Percentiles rank a stretch among this genome's conserved stretches.
These are phyloP conservation scores for Aplysina aerophoba DNA, from an alignment of 37 sponge, comb jelly and placozoan genomes.

Conservation along the genomic window DNA sequence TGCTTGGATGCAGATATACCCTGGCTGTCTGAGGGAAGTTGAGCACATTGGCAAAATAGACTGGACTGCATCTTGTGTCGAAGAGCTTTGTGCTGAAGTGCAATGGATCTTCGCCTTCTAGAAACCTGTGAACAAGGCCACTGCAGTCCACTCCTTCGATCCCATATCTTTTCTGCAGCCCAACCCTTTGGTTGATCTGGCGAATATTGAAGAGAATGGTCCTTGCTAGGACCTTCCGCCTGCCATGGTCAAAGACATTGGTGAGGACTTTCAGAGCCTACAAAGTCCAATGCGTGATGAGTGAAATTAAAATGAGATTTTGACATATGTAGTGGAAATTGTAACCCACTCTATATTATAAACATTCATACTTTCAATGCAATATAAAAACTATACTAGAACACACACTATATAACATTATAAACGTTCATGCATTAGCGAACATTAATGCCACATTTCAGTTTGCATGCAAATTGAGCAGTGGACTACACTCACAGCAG, in stretches of 20 bases:
- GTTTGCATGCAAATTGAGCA: no score
- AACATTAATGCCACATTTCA: not conserved
- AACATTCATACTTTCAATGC: no score
- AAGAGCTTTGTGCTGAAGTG: not conserved
- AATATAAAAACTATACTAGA: no score
- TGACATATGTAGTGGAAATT: no score
- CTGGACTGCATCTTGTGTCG: not conserved
- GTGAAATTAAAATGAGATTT: no score
- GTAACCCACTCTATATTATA: no score
- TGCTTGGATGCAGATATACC: not conserved
- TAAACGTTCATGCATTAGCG: not conserved
- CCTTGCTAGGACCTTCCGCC: not conserved
- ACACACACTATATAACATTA: no score
- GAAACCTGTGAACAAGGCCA: not conserved
- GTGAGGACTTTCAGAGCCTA: not conserved
- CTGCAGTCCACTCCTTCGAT: not conserved
- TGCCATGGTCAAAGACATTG: not conserved
- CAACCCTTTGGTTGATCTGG: not conserved
- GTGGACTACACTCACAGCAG: no score
- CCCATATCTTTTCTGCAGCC: slow-evolving; percentile 1
- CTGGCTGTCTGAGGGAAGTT: not conserved
- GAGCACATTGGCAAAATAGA: not conserved
- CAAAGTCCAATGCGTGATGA: not conserved
- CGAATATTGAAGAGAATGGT: slow-evolving; percentile 10
- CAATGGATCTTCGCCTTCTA: not conserved